Evolutionary conservation across 2,888 invertebrate species (phyloP).

Genomic region (Zhengitettix transpicula): DNA sequence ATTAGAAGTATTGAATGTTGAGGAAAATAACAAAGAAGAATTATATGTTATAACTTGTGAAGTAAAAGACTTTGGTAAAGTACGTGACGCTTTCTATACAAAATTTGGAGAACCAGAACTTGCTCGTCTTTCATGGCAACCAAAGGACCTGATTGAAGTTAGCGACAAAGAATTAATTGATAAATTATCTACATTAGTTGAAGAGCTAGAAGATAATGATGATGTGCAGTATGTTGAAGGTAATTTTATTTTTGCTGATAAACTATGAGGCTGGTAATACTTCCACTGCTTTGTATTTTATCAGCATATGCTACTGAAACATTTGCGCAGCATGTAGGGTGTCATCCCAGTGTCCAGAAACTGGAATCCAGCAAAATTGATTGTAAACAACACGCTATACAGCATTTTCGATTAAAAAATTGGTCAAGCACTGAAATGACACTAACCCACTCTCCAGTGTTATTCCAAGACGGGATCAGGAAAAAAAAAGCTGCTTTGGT

Average conservation of each 20-base stretch:
- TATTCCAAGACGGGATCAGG: no score
- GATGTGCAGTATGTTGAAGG: background rate
- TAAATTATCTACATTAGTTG: background rate
- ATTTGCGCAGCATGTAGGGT: no score
- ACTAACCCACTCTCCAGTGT: no score
- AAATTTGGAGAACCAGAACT: background rate
- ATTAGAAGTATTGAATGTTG: background rate
- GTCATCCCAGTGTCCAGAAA: no score
- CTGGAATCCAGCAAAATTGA: no score
- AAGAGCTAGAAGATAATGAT: background rate
- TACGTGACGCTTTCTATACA: background rate
- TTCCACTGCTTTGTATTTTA: no score
- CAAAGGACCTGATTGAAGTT: background rate
- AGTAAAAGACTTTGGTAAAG: background rate
- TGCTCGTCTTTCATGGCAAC: background rate
- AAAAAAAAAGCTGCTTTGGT: no score
- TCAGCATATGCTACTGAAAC: no score
- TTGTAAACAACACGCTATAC: no score
- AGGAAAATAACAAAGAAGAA: background rate
- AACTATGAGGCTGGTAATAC: no score
- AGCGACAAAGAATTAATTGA: background rate
- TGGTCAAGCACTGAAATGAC: no score
- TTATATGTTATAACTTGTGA: background rate
- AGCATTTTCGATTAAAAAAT: no score
- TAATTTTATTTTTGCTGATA: background rate